Evolutionary conservation across 2,797 vertebrate species (phyloP).

Genomic region (Toxotes lorentzi): DNA sequence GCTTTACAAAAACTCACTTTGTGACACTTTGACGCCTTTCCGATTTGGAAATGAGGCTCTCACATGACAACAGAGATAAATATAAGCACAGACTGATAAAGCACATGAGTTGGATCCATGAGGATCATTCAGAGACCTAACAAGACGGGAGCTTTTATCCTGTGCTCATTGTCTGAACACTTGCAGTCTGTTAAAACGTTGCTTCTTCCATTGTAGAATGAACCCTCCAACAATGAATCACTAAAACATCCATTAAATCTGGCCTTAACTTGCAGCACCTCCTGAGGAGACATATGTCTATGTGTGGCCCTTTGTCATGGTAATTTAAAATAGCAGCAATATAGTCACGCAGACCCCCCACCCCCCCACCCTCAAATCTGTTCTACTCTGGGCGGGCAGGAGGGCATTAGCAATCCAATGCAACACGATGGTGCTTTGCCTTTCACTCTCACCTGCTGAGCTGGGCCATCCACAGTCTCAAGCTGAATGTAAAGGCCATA

Average conservation of each 20-base stretch:
- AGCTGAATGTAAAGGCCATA: conserved; percentile 47
- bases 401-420: conserved; percentile 73
- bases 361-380: conserved; percentile 49
- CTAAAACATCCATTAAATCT: conserved; percentile 69
- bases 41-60: neutral
- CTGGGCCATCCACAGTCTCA: conserved; percentile 28
- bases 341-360: conserved; percentile 53
- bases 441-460: conserved; percentile 72
- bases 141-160: conserved; percentile 11
- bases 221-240: conserved; percentile 52
- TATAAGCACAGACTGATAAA: conserved; percentile 13
- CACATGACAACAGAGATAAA: neutral
- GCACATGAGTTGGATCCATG: neutral
- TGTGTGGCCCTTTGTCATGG: conserved; percentile 72
- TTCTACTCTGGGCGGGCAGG: conserved; percentile 34
- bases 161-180: conserved; percentile 42
- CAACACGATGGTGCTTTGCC: conserved; percentile 39
- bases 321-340: conserved; percentile 62
- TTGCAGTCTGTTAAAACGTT: conserved; percentile 67
- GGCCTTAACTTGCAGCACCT: conserved; percentile 61
- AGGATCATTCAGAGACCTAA: conserved; percentile 42
- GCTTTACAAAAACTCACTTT: neutral
- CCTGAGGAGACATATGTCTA: conserved; percentile 64
- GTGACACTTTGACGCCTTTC: neutral
- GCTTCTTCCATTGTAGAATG: conserved; percentile 58